Evolutionary conservation across 2,113 vertebrate species (phyloP).

Genomic region (Genyomyrus donnyi): DNA sequence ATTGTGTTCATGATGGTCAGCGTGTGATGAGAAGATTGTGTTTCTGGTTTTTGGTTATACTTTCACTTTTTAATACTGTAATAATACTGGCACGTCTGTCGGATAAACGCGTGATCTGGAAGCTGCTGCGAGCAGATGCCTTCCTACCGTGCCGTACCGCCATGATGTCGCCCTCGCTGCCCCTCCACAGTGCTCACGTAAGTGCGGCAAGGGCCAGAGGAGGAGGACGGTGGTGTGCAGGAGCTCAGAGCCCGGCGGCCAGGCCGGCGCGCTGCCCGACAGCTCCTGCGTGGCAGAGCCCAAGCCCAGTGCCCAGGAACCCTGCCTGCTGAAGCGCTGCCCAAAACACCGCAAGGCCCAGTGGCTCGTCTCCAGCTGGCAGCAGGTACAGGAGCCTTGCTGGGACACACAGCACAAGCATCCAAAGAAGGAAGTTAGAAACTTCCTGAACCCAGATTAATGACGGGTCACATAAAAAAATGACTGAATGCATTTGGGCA

Average conservation of each 20-base stretch:
- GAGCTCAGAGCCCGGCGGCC: conserved; percentile 45
- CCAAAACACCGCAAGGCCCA: conserved; percentile 68
- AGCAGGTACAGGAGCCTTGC: conserved; percentile 57
- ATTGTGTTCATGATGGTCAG: background rate
- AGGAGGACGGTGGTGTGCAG: conserved; percentile 67
- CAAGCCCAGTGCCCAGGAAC: conserved; percentile 68
- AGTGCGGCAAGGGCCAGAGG: conserved; percentile 72
- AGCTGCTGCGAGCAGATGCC: background rate
- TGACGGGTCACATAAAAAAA: background rate
- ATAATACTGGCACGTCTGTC: background rate
- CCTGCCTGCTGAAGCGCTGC: conserved; percentile 69
- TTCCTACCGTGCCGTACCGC: background rate
- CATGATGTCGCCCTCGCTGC: background rate
- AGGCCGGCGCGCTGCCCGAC: conserved; percentile 51
- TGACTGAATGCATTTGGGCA: background rate
- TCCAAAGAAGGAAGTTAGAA: background rate
- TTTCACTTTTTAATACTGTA: background rate
- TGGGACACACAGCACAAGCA: background rate
- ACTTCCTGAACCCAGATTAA: background rate
- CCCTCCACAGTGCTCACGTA: conserved; percentile 68
- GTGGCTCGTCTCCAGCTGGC: conserved; percentile 78
- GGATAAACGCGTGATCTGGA: background rate
- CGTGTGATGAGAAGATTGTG: background rate
- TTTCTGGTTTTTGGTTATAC: background rate
- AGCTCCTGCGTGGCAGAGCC: conserved; percentile 50